Conservation (phyloP, 2,113 vertebrate species). For the Empidonax alnorum region DNA sequence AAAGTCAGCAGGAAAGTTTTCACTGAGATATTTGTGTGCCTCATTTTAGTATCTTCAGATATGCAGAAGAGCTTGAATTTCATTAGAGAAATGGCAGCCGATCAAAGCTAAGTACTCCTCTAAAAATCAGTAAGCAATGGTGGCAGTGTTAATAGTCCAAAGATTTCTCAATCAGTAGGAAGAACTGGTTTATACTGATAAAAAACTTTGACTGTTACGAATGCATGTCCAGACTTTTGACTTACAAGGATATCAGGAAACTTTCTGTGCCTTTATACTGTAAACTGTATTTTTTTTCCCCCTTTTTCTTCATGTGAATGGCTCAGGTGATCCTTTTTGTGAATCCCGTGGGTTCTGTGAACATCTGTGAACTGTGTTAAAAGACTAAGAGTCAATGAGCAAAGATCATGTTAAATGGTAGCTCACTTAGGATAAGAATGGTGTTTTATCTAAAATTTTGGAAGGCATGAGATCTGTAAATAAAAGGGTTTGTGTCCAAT, state of each 20-base stretch:
- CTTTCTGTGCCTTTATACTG: neutral
- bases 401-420: neutral
- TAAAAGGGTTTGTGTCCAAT: neutral
- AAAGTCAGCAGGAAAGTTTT: neutral
- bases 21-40: neutral
- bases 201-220: neutral
- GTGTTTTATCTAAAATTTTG: neutral
- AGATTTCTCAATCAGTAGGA: neutral
- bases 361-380: neutral
- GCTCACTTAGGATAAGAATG: neutral
- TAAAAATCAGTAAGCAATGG: slow-evolving; percentile 5
- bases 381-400: neutral
- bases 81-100: slow-evolving; percentile 6
- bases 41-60: neutral
- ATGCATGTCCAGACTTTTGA: neutral
- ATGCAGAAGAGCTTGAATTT: neutral
- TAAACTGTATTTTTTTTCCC: neutral
- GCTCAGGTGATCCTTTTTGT: neutral
- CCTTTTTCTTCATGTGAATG: neutral
- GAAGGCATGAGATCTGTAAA: neutral
- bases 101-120: slow-evolving; percentile 18
- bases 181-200: neutral
- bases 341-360: neutral
- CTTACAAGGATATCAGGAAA: neutral
- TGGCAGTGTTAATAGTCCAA: neutral